Conservation (phyloP, 2,113 vertebrate species). For the Chaetops frenatus region DNA sequence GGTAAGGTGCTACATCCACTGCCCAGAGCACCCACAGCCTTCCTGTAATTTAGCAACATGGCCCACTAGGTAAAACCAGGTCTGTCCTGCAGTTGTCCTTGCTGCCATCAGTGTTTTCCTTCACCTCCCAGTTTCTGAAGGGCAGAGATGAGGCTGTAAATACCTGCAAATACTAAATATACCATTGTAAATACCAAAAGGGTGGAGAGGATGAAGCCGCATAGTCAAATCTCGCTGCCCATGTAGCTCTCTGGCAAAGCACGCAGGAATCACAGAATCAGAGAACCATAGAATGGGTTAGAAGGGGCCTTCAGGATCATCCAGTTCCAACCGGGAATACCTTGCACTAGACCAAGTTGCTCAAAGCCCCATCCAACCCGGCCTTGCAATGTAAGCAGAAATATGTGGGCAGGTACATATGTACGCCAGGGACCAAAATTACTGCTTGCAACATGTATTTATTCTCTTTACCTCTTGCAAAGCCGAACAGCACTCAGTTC, state of each 20-base stretch:
- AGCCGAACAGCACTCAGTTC: neutral
- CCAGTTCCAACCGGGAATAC: neutral
- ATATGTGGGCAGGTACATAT: neutral
- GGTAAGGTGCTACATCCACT: slow-evolving; percentile 55
- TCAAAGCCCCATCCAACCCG: neutral
- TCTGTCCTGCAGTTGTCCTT: neutral
- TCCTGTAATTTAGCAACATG: fast-evolving
- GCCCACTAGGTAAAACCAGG: neutral
- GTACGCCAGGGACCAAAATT: neutral
- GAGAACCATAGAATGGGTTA: neutral
- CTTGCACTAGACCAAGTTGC: neutral
- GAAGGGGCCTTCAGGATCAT: neutral
- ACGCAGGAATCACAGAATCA: neutral
- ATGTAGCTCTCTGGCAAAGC: neutral
- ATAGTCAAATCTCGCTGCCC: neutral
- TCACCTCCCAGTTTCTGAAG: neutral
- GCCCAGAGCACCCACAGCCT: neutral
- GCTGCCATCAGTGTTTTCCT: neutral
- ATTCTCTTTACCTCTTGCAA: neutral
- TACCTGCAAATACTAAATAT: neutral
- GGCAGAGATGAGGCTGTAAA: neutral
- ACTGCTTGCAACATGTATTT: neutral
- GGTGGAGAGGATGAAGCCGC: neutral
- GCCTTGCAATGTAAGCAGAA: neutral
- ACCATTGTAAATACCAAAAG: neutral